These are phyloP conservation scores for Daboia siamensis DNA, from an alignment of 2,113 vertebrate species.

Conservation along the genomic window DNA sequence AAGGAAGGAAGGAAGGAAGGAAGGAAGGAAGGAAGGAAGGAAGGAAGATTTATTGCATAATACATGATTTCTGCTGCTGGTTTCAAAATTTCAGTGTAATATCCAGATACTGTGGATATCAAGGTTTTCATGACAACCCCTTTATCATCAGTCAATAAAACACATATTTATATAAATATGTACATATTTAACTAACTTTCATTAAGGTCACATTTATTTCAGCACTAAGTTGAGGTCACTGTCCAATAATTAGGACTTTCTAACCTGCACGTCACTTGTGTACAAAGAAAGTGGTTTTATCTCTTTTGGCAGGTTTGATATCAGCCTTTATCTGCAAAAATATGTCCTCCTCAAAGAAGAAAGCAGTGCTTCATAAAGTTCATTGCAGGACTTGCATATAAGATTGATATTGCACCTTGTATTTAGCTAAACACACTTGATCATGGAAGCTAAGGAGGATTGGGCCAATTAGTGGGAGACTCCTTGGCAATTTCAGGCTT, in stretches of 20 bases:
- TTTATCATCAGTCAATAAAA: not conserved
- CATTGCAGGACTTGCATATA: not conserved
- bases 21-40: too few relatives aligned
- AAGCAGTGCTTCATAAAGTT: not conserved
- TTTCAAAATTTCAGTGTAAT: conserved; percentile 5
- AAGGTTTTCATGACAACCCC: not conserved
- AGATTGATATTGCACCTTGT: not conserved
- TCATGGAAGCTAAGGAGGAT: not conserved
- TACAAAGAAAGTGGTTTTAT: not conserved
- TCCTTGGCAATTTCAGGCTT: not conserved
- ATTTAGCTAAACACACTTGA: not conserved
- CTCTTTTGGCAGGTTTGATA: not conserved
- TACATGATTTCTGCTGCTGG: not conserved
- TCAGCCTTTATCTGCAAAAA: conserved; percentile 7
- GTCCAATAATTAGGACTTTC: not conserved
- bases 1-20: not conserved
- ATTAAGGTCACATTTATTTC: not conserved
- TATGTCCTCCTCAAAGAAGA: not conserved
- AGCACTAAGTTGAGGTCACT: not conserved
- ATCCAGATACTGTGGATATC: not conserved
- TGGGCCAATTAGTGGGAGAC: not conserved
- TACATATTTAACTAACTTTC: not conserved
- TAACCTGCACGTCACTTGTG: not conserved
- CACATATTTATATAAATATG: not conserved
- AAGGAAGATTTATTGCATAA: not conserved